Percentiles rank a stretch among this genome's conserved stretches.
Evolutionary conservation across 2,113 vertebrate genomes (phyloP).

Genomic region (Chaenogobius annularis): DNA sequence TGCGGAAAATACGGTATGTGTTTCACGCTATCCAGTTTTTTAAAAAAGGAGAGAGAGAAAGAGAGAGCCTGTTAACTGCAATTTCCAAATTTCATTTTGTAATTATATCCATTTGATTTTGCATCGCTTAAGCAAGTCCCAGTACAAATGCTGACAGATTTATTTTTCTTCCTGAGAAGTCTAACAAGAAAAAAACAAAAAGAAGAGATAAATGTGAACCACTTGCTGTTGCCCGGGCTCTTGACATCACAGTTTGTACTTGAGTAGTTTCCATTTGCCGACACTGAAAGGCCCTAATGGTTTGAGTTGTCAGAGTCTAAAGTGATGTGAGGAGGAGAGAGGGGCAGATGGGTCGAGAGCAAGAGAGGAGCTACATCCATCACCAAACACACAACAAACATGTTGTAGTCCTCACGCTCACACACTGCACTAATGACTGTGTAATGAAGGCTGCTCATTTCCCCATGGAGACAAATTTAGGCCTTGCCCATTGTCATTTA

Average conservation of each 20-base stretch:
- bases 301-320: constrained; percentile 41
- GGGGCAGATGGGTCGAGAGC: constrained; percentile 62
- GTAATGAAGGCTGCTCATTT: not conserved
- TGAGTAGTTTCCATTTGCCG: not conserved
- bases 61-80: no score
- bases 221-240: not conserved
- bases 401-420: not conserved
- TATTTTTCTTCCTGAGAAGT: no score
- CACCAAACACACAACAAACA: constrained; percentile 19
- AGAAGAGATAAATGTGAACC: no score
- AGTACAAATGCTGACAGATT: no score
- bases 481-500: not conserved
- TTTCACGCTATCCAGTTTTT: no score
- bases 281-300: not conserved
- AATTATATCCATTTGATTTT: no score
- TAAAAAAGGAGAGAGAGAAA: no score
- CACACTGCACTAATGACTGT: not conserved
- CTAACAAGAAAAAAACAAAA: no score
- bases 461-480: not conserved
- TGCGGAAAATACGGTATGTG: no score
- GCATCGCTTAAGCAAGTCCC: no score
- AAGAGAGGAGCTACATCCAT: constrained; percentile 67
- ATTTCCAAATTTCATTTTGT: no score
- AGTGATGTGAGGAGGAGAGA: constrained; percentile 40
- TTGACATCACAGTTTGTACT: not conserved